Percentiles rank a stretch among this genome's conserved stretches.
Evolutionary conservation across 1,140 invertebrate species (phyloP).

Genomic region (Ptiloglossa arizonensis): DNA sequence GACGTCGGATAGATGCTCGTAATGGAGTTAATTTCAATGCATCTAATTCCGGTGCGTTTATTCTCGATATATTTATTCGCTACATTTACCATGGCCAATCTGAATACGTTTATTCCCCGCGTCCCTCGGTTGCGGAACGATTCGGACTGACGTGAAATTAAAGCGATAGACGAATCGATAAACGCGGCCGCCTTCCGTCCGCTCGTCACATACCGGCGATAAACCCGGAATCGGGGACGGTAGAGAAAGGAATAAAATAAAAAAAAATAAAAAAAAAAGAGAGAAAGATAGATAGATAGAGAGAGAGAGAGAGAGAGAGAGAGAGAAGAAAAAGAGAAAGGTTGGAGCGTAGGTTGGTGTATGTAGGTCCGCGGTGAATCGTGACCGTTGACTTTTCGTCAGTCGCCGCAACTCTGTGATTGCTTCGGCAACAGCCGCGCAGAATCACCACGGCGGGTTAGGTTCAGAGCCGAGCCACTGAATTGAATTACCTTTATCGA

Average conservation of each 20-base stretch:
- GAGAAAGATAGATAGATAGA: too few relatives aligned
- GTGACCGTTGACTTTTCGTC: conserved; percentile 58
- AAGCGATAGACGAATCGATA: conserved; percentile 55
- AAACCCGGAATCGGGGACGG: conserved; percentile 24
- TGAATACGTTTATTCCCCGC: neutral
- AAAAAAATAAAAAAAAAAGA: neutral
- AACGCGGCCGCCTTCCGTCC: conserved; percentile 11
- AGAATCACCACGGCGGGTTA: conserved; percentile 36
- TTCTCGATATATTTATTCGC: neutral
- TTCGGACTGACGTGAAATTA: conserved; percentile 40
- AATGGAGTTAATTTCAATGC: conserved; percentile 14
- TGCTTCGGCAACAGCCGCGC: conserved; percentile 38
- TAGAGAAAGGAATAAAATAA: neutral
- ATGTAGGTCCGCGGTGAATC: conserved; percentile 17
- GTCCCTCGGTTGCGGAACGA: conserved; percentile 11
- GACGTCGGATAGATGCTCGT: too few relatives aligned
- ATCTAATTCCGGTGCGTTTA: conserved; percentile 2
- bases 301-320: neutral
- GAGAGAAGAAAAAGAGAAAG: neutral
- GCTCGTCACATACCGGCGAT: conserved; percentile 39
- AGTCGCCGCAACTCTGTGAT: conserved; percentile 44
- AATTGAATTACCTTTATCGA: conserved; percentile 60
- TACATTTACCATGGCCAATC: too few relatives aligned
- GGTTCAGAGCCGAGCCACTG: conserved; percentile 44
- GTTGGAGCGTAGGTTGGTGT: too few relatives aligned